Base-by-base conservation (phyloP, 1,140 invertebrate species). In the Lethrus apterus region DNA sequence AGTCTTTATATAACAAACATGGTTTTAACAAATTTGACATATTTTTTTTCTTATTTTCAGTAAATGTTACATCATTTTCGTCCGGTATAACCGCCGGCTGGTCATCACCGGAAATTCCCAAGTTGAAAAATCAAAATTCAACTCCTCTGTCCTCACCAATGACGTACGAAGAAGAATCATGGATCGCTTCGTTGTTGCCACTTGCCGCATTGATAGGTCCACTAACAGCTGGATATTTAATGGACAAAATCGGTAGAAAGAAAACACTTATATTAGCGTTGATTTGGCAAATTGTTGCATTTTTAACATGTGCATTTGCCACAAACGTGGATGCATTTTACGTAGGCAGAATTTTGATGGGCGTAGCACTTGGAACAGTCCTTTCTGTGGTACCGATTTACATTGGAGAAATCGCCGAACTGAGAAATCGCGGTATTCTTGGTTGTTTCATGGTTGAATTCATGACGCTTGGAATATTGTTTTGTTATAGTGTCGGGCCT, bases 151-250 rank as follows among this genome's bases (percentile, higher is more conserved):
- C 67, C 0, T 47, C 47, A 3, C 47, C 55, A 3, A 50, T 77
- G 4, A 72, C 68, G 0, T 20, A 50, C 0, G 71, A 76, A 1
- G 70, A 86, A 56, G 66, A 70, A 30, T 83, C 88, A 0, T 93
- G 86, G 86, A 83, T 93, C 46, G 84, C 82, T 0, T 85, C 85
- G 0, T 64, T 92, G 7, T 67, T 91, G 35, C 76, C 84, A 0
- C 58, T 93, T 13, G 88, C 88, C 7, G 84, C 87, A 14, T 70
- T 88, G 11, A 17, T 51, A n/a, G 58, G 56, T 8, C 54, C 54
- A 0, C 18, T 55, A 3, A 20, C 49, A 0, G 63, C 68, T 18
- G 67, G 68, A 9, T 42, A 60, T 11, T 31, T 63, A 0, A 33
- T 66, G 5, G 65, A 72, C 33, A 61, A 55, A 9, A 54, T 70